A percentile compares a stretch with the other conserved stretches of the same genome.
Conservation (phyloP, 2,797 vertebrate genomes). For the Aphelocoma californica region DNA sequence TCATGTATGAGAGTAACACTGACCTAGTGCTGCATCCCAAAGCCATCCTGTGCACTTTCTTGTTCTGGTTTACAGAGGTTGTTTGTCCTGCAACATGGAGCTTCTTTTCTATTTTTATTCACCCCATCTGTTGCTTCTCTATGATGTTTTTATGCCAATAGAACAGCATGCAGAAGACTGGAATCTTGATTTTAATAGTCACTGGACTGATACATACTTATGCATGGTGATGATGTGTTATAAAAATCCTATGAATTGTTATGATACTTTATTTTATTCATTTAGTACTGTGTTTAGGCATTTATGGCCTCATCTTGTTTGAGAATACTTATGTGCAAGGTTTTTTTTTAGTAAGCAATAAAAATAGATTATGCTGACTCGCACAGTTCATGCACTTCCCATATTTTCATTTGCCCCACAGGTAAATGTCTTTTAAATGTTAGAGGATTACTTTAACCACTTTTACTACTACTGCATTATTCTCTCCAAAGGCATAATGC, state of each 20-base stretch:
- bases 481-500: neutral
- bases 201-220: neutral
- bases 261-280: slow-evolving; percentile 13
- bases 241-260: slow-evolving; percentile 29
- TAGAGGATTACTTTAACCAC: slow-evolving; percentile 40
- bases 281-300: slow-evolving; percentile 13
- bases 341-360: slow-evolving; percentile 5
- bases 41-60: neutral
- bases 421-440: slow-evolving; percentile 49
- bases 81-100: neutral
- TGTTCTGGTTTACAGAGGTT: neutral
- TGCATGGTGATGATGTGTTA: neutral
- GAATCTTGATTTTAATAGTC: slow-evolving; percentile 11
- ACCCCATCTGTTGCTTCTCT: neutral
- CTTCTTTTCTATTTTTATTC: neutral
- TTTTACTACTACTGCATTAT: slow-evolving; percentile 19
- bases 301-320: slow-evolving; percentile 33
- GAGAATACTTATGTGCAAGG: slow-evolving; percentile 4
- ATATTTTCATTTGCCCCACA: slow-evolving; percentile 19
- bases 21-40: neutral
- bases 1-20: fast-evolving
- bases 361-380: slow-evolving; percentile 11
- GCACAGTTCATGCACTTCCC: slow-evolving; percentile 14
- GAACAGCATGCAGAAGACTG: neutral
- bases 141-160: neutral